Evolutionary conservation across 2,888 invertebrate genomes (phyloP), one percentile per base, ranked within the genome.

Genomic region (Nebria salina): DNA sequence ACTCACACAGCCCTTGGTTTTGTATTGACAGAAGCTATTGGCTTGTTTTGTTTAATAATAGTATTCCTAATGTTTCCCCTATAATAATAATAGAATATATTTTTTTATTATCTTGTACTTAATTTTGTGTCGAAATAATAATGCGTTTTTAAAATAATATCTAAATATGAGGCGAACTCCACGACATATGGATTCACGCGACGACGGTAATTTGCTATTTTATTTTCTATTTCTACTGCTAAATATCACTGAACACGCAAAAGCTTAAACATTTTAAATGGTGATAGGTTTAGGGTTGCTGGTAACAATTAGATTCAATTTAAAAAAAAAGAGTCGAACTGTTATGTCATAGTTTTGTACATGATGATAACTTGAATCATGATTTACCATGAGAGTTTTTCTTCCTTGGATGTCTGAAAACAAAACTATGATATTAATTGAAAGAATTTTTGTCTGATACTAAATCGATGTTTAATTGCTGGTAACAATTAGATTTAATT

Each of bases 41-140:
- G 98, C 88, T 94, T 99, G 84, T 99, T 99, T 92, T 98, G 98
- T 92, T 92, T 99, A 87, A 98, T 98, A 97, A 97, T 99, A 93
- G 97, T 98, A 84, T 98, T 99, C 93, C 91, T 99, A 88, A 93
- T 99, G 91, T 92, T 92, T 99, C 34, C 4, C 34, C 2, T 5
- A 34, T 34, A 4, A 34, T 4, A 87, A 99, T 97, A 88, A 94
- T 98, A 91, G 98, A 95, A 92, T 84, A 84, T 82, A 84, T 83
- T 72, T 25, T 13, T 77, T 42, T 77, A 70, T 42, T 77, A 70
- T 43, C 66, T 72, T 77, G 26, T 77, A 72, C 13, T 11, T 77
- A 54, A 9, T 77, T 72, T 6, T 26, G 20, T 70, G 7, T 8
- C 13, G 8, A 54, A 54, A 7, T 54, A 54, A 54, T 54, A 54